Evolutionary conservation across 2,888 invertebrate species (phyloP), one percentile per base, ranked within the genome.

Genomic region (Watsonalla cultraria): DNA sequence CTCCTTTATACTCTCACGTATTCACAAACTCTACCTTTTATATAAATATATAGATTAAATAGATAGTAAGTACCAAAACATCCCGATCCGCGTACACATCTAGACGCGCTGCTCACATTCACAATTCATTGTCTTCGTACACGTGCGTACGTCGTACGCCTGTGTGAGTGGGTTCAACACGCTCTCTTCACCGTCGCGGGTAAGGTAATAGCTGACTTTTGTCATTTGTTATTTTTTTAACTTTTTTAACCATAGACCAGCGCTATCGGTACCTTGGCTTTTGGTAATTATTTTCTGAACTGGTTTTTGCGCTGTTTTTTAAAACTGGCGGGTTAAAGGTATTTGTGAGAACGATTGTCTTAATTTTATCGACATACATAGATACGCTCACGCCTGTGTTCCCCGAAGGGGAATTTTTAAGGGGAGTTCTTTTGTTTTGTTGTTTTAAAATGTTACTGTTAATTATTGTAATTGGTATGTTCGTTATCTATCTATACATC

Each of bases 101-200:
- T 54, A 57, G 53, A 55, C 56, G 51, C 13, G 45, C 46, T 5
- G 33, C 54, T 49, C 56, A 52, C 59, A 60, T 56, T 59, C 59
- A 45, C 64, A 58, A 63, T 70, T 68, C 65, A 67, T 73, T 68
- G 66, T 66, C 65, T 62, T 62, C 64, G 61, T 62, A 50, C 60
- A 64, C 61, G 59, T 61, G 49, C 47, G 45, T 55, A 60, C 60
- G 59, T 7, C 11, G 42, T 49, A 52, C 24, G 53, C 13, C 51
- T 61, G 80, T 80, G 79, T 80, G 82, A 4, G 82, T 77, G 81
- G 74, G 83, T 82, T 81, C 82, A 80, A 76, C 75, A 76, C 70
- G 75, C 68, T 11, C 48, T 34, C 60, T 67, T 62, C 66, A 68
- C 59, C 66, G 66, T 55, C 56, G 42, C 11, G 42, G 42, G 70